Evolutionary conservation across 1,140 invertebrate species (phyloP).

Genomic region (Bombus haemorrhoidalis): DNA sequence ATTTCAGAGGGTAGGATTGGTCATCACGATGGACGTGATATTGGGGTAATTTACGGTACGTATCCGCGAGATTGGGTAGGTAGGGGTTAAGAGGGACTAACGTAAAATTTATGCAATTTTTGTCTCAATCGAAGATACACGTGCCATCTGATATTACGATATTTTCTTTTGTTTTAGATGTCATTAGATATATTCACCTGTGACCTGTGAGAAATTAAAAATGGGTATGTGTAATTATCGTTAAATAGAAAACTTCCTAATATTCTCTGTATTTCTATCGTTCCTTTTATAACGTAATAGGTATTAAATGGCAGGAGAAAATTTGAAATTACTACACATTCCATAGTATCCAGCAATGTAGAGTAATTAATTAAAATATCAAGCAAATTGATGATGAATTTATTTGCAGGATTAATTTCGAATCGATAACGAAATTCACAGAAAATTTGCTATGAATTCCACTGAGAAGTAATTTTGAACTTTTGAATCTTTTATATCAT

Average conservation of each 20-base stretch:
- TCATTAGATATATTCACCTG: too few species aligned
- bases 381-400: neutral
- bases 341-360: neutral
- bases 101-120: slow-evolving; percentile 31
- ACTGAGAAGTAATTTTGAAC: neutral
- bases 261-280: too few species aligned
- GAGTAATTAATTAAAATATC: neutral
- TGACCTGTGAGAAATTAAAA: too few species aligned
- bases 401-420: neutral
- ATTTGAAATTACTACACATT: neutral
- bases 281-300: neutral
- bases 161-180: neutral
- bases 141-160: neutral
- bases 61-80: neutral
- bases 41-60: slow-evolving; percentile 49
- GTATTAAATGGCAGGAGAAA: neutral
- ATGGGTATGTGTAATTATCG: too few species aligned
- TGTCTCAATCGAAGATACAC: neutral
- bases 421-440: neutral
- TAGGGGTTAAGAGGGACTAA: too few species aligned
- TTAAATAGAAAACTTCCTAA: too few species aligned
- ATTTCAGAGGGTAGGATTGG: neutral
- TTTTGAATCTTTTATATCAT: neutral
- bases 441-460: neutral
- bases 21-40: slow-evolving; percentile 47